Conservation (phyloP, 2,888 invertebrate species). For the Branchipolynoe longqiensis region DNA sequence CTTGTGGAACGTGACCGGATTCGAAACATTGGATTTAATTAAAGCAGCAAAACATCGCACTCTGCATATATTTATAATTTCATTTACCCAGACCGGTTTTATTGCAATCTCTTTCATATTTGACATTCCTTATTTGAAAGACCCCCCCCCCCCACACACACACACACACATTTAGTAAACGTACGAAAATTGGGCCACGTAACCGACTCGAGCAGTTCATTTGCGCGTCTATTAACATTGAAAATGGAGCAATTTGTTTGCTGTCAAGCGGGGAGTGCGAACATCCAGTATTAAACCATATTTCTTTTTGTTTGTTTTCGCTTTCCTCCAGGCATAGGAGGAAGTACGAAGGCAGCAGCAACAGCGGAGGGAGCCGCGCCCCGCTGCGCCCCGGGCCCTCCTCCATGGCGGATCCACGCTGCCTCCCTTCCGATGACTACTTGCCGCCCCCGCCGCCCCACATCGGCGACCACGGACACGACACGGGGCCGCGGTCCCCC, state of each 20-base stretch:
- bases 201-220: not conserved
- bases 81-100: too few species aligned
- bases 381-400: conserved; percentile 37
- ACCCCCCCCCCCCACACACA: too few species aligned
- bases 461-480: not conserved
- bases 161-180: too few species aligned
- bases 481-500: not conserved
- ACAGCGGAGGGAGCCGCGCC: not conserved
- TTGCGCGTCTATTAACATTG: conserved; percentile 35
- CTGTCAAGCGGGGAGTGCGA: not conserved
- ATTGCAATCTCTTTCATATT: too few species aligned
- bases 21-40: too few species aligned
- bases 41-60: too few species aligned
- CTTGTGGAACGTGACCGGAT: not conserved
- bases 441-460: conserved; percentile 32
- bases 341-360: conserved; percentile 1
- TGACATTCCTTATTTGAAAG: too few species aligned
- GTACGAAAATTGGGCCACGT: conserved; percentile 30
- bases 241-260: conserved; percentile 16
- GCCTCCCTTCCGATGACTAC: conserved; percentile 42
- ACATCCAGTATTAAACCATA: not conserved
- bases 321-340: conserved; percentile 45
- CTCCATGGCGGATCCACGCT: conserved; percentile 41
- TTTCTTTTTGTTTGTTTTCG: conserved; percentile 24
- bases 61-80: too few species aligned